A percentile compares a stretch with the other conserved stretches of the same genome.
Conservation (phyloP, 53 echinoderm and acorn worm species). For the Mesocentrotus franciscanus region DNA sequence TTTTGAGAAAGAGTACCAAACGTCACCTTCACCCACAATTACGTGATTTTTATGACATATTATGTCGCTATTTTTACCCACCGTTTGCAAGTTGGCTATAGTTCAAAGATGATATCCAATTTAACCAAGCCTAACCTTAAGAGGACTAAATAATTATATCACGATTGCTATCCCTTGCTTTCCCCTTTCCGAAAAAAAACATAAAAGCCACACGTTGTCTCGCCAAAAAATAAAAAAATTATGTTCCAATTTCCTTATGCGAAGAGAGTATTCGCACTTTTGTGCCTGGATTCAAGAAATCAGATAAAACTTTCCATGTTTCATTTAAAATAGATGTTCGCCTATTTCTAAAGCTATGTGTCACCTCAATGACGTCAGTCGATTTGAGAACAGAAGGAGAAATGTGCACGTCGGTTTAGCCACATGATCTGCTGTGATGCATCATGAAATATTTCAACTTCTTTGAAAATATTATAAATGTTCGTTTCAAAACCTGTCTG, state of each 20-base stretch:
- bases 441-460: too few relatives aligned
- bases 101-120: neutral
- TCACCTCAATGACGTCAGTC: too few relatives aligned
- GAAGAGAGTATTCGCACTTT: neutral
- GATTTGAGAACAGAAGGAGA: too few relatives aligned
- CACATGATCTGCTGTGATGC: too few relatives aligned
- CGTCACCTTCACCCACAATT: too few relatives aligned
- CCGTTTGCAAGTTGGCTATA: too few relatives aligned
- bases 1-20: too few relatives aligned
- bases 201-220: neutral
- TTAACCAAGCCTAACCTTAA: neutral
- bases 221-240: neutral
- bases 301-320: neutral
- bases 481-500: too few relatives aligned
- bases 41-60: too few relatives aligned
- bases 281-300: neutral
- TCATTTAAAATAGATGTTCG: neutral
- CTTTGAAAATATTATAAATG: too few relatives aligned
- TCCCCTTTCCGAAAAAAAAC: neutral
- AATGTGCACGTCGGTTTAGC: too few relatives aligned
- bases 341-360: neutral
- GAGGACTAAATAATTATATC: neutral
- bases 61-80: too few relatives aligned
- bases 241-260: neutral
- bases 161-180: neutral